Percentiles rank a stretch among this genome's conserved stretches.
Evolutionary conservation across 2,113 vertebrate genomes (phyloP).

Genomic region (Zosterops japonicus): DNA sequence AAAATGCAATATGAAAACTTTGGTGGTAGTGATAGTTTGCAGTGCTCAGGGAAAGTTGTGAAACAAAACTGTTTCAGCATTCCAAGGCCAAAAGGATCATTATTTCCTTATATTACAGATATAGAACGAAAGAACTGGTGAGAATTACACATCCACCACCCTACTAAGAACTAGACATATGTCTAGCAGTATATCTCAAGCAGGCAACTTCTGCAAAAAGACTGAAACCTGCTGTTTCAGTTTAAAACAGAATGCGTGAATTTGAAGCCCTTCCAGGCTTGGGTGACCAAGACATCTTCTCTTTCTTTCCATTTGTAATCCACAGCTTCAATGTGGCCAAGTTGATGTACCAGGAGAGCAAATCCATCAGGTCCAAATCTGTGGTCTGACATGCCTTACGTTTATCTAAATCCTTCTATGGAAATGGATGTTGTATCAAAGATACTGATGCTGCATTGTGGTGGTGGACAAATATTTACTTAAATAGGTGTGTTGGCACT

Average conservation of each 20-base stretch:
- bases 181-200: background rate
- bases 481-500: background rate
- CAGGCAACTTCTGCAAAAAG: background rate
- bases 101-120: background rate
- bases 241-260: background rate
- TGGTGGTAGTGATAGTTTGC: background rate
- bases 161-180: background rate
- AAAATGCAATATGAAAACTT: background rate
- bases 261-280: background rate
- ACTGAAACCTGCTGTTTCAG: background rate
- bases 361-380: background rate
- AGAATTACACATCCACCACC: background rate
- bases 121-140: background rate
- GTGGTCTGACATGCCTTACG: background rate
- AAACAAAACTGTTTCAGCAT: background rate
- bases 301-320: background rate
- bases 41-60: background rate
- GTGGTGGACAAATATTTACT: background rate
- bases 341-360: background rate
- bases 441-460: background rate
- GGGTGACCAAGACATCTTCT: background rate
- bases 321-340: background rate
- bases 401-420: background rate
- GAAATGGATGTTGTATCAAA: background rate
- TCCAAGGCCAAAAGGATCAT: background rate